Percentiles rank a stretch among this genome's conserved stretches.
phyloP scores from a whole-genome alignment of 1,140 invertebrate genomes.

The Globodera rostochiensis region DNA sequence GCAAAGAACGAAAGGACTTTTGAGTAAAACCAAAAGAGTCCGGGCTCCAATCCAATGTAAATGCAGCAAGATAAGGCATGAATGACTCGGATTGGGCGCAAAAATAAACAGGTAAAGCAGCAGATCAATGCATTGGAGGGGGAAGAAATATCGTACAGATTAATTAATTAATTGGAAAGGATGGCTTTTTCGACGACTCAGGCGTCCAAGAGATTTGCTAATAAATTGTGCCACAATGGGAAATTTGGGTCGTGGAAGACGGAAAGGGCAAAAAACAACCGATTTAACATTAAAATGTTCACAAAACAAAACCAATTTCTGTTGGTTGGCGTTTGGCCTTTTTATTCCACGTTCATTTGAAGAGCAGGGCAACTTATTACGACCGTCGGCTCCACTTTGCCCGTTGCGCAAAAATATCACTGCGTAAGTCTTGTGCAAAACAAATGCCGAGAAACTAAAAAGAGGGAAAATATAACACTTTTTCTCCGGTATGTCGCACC shows the following conservation, averaged over 20 bases:
- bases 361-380: background rate
- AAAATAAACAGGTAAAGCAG: background rate
- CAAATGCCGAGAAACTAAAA: slow-evolving; percentile 92
- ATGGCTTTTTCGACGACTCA: background rate
- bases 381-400: slow-evolving; percentile 78
- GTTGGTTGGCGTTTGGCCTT: too few relatives aligned
- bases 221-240: too few relatives aligned
- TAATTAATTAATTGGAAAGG: slow-evolving; percentile 5
- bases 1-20: too few relatives aligned
- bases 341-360: too few relatives aligned
- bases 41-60: background rate
- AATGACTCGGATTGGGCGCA: background rate
- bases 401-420: slow-evolving; percentile 93
- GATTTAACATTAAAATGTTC: too few relatives aligned
- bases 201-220: too few relatives aligned
- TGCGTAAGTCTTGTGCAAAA: slow-evolving; percentile 88
- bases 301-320: too few relatives aligned
- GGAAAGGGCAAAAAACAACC: slow-evolving; percentile 22
- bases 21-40: too few relatives aligned
- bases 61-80: background rate
- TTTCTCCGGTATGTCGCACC: too few relatives aligned
- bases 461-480: slow-evolving; percentile 43
- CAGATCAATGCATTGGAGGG: background rate
- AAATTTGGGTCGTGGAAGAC: too few relatives aligned
- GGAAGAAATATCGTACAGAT: background rate